A percentile compares a stretch with the other conserved stretches of the same genome.
Evolutionary conservation across 2,888 invertebrate genomes (phyloP).

Genomic region (Stegana nigrithorax): DNA sequence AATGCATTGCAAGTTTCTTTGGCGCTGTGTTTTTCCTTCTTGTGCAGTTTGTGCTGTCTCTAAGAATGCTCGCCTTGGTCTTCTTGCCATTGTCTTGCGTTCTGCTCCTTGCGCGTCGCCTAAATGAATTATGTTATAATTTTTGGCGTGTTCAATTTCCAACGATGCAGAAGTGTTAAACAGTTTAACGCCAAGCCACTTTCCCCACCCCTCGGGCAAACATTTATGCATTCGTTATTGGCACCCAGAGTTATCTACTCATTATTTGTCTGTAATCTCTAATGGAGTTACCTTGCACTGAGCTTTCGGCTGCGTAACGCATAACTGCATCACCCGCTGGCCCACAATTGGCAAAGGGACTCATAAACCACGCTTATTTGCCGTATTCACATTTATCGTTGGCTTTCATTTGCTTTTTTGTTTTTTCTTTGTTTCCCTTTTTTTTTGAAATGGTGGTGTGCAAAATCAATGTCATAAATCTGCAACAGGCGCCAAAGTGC

Average conservation of each 20-base stretch:
- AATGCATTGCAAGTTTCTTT: conserved; percentile 55
- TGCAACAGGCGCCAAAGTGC: conserved; percentile 47
- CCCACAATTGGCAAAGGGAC: no score
- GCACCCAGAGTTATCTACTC: no score
- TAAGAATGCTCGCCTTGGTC: conserved; percentile 12
- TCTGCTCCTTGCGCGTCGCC: conserved; percentile 16
- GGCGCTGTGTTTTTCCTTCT: not conserved
- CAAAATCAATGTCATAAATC: conserved; percentile 55
- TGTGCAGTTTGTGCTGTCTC: not conserved
- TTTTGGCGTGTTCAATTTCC: conserved; percentile 33
- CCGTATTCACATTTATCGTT: not conserved
- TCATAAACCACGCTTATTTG: not conserved
- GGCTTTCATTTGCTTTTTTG: not conserved
- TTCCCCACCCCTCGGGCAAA: no score
- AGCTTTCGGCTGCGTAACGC: no score
- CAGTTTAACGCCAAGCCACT: conserved; percentile 54
- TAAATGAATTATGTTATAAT: conserved; percentile 50
- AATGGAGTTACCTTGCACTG: no score
- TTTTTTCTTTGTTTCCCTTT: conserved; percentile 28
- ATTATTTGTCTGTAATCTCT: no score
- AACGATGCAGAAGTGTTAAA: conserved; percentile 59
- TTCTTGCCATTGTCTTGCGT: no score
- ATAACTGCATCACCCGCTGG: no score
- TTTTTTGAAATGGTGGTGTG: no score
- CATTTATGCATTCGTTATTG: no score